These are phyloP conservation scores for Eupsittula cactorum DNA, from an alignment of 2,113 vertebrate genomes.

Conservation along the genomic window DNA sequence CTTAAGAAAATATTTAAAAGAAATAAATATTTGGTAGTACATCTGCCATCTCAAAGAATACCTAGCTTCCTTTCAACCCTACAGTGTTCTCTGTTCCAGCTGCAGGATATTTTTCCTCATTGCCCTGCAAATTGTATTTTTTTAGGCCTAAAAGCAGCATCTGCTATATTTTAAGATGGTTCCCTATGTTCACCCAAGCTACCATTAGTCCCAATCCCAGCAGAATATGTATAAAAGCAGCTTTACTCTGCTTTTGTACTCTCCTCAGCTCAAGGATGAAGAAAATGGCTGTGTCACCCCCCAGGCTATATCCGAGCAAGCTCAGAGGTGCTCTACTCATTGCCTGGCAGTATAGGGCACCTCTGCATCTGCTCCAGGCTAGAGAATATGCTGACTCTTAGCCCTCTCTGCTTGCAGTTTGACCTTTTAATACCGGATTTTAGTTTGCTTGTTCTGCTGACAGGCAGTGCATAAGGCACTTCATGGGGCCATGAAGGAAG, in stretches of 20 bases:
- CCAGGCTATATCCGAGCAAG: neutral
- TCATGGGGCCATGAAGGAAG: neutral
- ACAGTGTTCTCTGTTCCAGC: neutral
- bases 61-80: conserved; percentile 3
- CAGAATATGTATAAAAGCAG: neutral
- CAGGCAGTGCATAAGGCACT: neutral
- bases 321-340: neutral
- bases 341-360: neutral
- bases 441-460: neutral
- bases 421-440: neutral
- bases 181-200: neutral
- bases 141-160: neutral
- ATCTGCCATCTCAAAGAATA: conserved; percentile 44
- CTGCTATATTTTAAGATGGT: neutral
- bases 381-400: neutral
- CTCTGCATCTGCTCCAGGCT: neutral
- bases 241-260: neutral
- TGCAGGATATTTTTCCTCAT: conserved; percentile 12
- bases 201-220: neutral
- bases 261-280: neutral
- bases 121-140: neutral
- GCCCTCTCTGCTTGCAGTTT: neutral
- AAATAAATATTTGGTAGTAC: conserved; percentile 46
- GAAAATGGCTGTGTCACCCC: neutral
- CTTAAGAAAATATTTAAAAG: conserved; percentile 46